phyloP scores from a whole-genome alignment of 2,797 vertebrate genomes.

The Hephaestus fuliginosus region DNA sequence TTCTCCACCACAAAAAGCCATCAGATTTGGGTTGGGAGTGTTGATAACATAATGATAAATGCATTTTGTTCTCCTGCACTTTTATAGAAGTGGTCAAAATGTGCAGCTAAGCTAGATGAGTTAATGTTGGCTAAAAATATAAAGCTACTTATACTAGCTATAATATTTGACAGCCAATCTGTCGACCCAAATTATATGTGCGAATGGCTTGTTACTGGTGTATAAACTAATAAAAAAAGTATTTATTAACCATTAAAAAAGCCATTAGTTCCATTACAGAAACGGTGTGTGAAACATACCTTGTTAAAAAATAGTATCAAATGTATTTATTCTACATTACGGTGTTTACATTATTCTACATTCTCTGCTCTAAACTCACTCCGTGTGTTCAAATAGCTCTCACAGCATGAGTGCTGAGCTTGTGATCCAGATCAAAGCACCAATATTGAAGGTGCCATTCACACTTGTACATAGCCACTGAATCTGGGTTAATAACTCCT shows the following conservation, averaged over 20 bases:
- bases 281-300: background rate
- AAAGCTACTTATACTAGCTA: background rate
- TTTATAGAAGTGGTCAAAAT: background rate
- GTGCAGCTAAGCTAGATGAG: background rate
- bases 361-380: constrained; percentile 20
- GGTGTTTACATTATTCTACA: background rate
- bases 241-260: background rate
- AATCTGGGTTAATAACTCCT: constrained; percentile 56
- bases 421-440: constrained; percentile 54
- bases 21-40: background rate
- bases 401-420: constrained; percentile 56
- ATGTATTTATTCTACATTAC: too few relatives aligned
- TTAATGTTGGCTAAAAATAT: background rate
- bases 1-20: background rate
- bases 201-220: background rate
- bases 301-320: background rate
- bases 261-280: background rate
- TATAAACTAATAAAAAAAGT: background rate
- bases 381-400: constrained; percentile 52
- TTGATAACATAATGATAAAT: background rate
- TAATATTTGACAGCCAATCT: background rate
- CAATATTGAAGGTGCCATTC: constrained; percentile 61
- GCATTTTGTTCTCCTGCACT: background rate
- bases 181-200: background rate
- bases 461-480: background rate